Percentiles rank a stretch among this genome's conserved stretches.
Evolutionary conservation across 2,113 vertebrate species (phyloP).

Genomic region (Ascaphus truei): DNA sequence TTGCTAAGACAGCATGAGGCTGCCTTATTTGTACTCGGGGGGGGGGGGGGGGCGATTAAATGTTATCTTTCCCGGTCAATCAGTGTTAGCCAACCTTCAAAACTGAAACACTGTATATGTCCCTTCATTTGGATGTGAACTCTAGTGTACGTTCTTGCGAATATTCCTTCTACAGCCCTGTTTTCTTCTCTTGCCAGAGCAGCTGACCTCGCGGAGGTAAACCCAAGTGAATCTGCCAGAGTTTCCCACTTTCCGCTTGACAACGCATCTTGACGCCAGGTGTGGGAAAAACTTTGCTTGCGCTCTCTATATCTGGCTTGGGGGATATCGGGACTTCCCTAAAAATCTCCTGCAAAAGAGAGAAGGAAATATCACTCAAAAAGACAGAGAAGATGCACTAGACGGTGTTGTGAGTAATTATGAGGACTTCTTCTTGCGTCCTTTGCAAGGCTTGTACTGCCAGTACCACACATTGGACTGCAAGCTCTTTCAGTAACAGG

Average conservation of each 20-base stretch:
- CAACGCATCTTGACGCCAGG: constrained; percentile 21
- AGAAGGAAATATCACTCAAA: neutral
- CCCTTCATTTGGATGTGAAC: constrained; percentile 28
- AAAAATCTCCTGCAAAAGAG: constrained; percentile 10
- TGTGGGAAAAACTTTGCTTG: constrained; percentile 3
- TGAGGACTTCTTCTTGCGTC: no score
- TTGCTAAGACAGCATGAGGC: neutral
- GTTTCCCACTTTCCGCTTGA: constrained; percentile 17
- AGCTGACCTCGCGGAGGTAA: neutral
- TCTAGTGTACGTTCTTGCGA: neutral
- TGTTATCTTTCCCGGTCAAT: constrained; percentile 12
- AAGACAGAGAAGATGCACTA: no score
- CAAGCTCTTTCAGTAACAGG: no score
- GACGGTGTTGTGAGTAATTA: no score
- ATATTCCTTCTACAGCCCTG: neutral
- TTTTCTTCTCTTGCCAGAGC: neutral
- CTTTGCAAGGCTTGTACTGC: no score
- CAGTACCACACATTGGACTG: no score
- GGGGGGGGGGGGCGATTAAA: neutral
- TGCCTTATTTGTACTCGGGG: neutral
- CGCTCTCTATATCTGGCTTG: no score
- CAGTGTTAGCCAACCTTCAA: constrained; percentile 1
- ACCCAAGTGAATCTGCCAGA: constrained; percentile 1
- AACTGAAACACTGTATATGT: constrained; percentile 13
- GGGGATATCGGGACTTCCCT: neutral